A percentile compares a stretch with the other conserved stretches of the same genome.
These are phyloP conservation scores for Phortica magna DNA, from an alignment of 2,888 invertebrate species.

Conservation along the genomic window DNA sequence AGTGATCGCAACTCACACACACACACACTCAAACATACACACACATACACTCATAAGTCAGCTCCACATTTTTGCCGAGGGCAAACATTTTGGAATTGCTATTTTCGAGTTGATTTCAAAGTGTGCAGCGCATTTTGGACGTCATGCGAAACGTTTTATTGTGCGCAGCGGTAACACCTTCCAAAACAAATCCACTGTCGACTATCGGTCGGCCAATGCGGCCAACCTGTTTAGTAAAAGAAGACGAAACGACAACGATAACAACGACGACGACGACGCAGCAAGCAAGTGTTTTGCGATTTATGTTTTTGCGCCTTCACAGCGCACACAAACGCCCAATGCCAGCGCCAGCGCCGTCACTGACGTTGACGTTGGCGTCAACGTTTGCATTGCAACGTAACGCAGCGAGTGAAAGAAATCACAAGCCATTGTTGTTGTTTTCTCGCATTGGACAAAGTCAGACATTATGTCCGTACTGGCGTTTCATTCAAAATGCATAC, in stretches of 20 bases:
- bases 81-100: constrained; percentile 71
- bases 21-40: neutral
- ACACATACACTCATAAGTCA: neutral
- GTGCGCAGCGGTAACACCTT: constrained; percentile 53
- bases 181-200: constrained; percentile 43
- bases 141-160: constrained; percentile 14
- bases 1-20: constrained; percentile 1
- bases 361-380: constrained; percentile 52
- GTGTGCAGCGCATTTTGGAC: constrained; percentile 29
- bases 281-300: constrained; percentile 67
- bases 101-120: constrained; percentile 71
- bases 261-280: neutral
- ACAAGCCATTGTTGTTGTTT: too few relatives aligned
- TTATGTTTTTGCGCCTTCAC: constrained; percentile 70
- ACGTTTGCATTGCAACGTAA: neutral
- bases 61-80: constrained; percentile 57
- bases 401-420: constrained; percentile 16
- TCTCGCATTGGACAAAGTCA: too few relatives aligned
- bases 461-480: constrained; percentile 52
- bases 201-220: neutral
- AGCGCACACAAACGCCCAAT: constrained; percentile 54
- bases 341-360: constrained; percentile 44
- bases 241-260: constrained; percentile 44
- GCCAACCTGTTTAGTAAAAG: constrained; percentile 15
- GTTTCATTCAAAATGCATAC: constrained; percentile 69